A percentile compares a stretch with the other conserved stretches of the same genome.
phyloP scores from a whole-genome alignment of 2,888 invertebrate species.

The Atethmia centrago region DNA sequence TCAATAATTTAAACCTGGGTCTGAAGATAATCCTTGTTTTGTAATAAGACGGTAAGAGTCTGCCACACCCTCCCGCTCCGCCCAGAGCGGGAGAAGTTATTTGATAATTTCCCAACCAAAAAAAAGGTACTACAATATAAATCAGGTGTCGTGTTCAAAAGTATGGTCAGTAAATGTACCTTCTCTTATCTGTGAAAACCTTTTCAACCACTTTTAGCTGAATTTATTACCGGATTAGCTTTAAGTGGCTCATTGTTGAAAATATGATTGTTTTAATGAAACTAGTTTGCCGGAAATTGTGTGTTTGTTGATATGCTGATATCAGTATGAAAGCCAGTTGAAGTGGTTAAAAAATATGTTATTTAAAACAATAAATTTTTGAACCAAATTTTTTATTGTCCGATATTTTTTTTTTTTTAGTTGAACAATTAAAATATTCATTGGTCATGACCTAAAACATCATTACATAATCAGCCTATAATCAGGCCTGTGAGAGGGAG shows the following conservation, averaged over 20 bases:
- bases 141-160: constrained; percentile 45
- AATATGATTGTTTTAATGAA: constrained; percentile 31
- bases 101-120: too few species aligned
- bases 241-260: constrained; percentile 27
- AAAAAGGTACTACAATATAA: constrained; percentile 33
- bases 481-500: too few species aligned
- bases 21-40: too few species aligned
- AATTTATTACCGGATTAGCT: constrained; percentile 51
- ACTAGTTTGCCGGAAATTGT: constrained; percentile 11
- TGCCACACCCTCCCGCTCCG: too few species aligned
- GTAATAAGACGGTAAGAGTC: too few species aligned
- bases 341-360: neutral
- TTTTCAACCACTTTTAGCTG: constrained; percentile 51
- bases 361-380: neutral
- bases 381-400: too few species aligned
- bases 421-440: neutral
- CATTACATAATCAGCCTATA: too few species aligned
- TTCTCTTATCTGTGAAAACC: constrained; percentile 46
- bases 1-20: too few species aligned
- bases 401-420: neutral
- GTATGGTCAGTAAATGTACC: constrained; percentile 26
- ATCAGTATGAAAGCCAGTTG: neutral
- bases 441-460: too few species aligned
- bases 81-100: too few species aligned
- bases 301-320: constrained; percentile 2